Percentiles rank a stretch among this genome's conserved stretches.
phyloP scores from a whole-genome alignment of 2,888 invertebrate species.

The Schrankia costaestrigalis region DNA sequence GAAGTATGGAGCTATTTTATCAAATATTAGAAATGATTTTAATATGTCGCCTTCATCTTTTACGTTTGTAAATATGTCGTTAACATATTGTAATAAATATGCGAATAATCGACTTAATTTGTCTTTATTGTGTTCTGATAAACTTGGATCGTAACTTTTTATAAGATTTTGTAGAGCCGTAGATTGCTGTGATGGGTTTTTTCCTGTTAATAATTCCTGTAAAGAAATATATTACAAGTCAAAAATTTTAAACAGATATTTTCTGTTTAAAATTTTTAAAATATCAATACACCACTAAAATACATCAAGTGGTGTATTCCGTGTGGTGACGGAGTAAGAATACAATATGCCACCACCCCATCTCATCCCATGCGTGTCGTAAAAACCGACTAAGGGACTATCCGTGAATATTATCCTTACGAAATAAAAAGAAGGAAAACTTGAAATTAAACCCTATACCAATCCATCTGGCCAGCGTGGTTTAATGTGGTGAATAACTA shows the following conservation, averaged over 20 bases:
- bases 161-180: constrained; percentile 89
- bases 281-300: too few relatives aligned
- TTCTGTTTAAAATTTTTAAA: background rate
- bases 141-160: constrained; percentile 92
- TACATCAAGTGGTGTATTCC: too few relatives aligned
- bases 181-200: constrained; percentile 83
- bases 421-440: too few relatives aligned
- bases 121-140: constrained; percentile 89
- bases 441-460: too few relatives aligned
- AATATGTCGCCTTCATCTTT: constrained; percentile 61
- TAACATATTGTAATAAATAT: constrained; percentile 88
- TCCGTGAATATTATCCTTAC: too few relatives aligned
- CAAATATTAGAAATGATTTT: constrained; percentile 81
- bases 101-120: constrained; percentile 87
- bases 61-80: constrained; percentile 80
- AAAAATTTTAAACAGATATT: background rate
- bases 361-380: too few relatives aligned
- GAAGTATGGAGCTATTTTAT: constrained; percentile 78
- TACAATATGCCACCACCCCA: too few relatives aligned
- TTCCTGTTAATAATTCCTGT: constrained; percentile 80
- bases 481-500: too few relatives aligned
- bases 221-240: constrained; percentile 20
- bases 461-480: too few relatives aligned
- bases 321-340: too few relatives aligned
- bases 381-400: too few relatives aligned